Evolutionary conservation across 2,797 vertebrate species (phyloP), one percentile per base, ranked within the genome.

Genomic region (Oreochromis grahami): DNA sequence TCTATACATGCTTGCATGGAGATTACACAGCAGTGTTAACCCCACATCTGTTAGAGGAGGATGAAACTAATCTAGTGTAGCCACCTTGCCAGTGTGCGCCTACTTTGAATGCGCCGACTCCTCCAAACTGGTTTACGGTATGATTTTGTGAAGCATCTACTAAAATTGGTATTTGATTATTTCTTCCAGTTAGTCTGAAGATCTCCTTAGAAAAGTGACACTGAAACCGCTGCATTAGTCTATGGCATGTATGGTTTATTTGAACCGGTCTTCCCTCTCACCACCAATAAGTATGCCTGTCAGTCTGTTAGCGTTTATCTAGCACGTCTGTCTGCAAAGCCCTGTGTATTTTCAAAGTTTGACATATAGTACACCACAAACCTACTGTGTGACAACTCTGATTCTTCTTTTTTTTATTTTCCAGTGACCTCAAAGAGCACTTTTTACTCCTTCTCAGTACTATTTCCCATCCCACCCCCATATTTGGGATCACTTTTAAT

Each of bases 261-360:
- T 86, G 74, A 90, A 84, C 81, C 52, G 32, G 87, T 88, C 88
- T 84, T 90, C 77, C 81, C 74, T 76, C 80, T 89, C 85, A 82
- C 81, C 89, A 84, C 89, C 86, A 91, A 91, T 90, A 88, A 88
- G 89, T 84, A 58, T 86, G 41, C 34, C 85, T 89, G 89, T 92
- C 91, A 88, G 56, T 89, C 88, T 86, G 88, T 89, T 89, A 86
- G 32, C 85, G 76, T 91, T 90, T 84, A 87, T 90, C 85, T 83
- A 79, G 78, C 80, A 50, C 26, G 79, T 84, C 83, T 89, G 76
- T 85, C 85, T 87, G 48, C 65, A 63, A n/a, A 76, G 60, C 55
- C 48, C 72, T 58, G 26, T 77, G 76, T 90, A 84, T 90, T 88
- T 91, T 83, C 43, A 83, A 81, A 76, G 65, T 50, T 58, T 82